Conservation (phyloP, 2,113 vertebrate genomes). For the Alosa alosa region DNA sequence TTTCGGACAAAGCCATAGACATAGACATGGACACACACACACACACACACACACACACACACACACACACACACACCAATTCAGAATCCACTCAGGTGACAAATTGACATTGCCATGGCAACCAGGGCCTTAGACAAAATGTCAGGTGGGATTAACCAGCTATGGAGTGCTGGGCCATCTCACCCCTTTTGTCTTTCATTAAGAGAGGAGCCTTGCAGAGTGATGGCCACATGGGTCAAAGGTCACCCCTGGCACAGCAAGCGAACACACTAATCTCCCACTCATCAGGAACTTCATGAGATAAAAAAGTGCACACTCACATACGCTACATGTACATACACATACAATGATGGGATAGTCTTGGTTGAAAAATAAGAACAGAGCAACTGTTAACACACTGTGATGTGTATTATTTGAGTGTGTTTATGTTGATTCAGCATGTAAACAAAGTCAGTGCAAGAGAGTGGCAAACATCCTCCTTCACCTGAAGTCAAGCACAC, state of each 20-base stretch:
- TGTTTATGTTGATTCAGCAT: too few relatives aligned
- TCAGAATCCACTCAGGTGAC: neutral
- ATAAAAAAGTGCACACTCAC: neutral
- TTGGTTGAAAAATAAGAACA: too few relatives aligned
- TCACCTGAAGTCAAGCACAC: neutral
- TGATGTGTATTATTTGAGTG: too few relatives aligned
- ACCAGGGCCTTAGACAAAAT: conserved; percentile 66
- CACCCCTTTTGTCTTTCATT: conserved; percentile 71
- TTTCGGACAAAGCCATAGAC: neutral
- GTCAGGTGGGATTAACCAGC: conserved; percentile 68
- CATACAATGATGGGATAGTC: neutral
- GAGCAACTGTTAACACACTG: too few relatives aligned
- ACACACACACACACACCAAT: neutral
- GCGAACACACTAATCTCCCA: neutral
- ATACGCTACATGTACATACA: neutral
- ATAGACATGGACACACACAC: conserved; percentile 3
- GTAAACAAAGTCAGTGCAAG: too few relatives aligned
- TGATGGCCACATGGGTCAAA: neutral
- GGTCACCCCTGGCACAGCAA: neutral
- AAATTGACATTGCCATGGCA: conserved; percentile 69
- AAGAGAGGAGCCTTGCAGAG: conserved; percentile 56
- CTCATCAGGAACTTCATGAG: neutral
- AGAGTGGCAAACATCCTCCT: too few relatives aligned
- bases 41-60: conserved; percentile 12
- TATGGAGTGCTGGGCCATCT: conserved; percentile 70